Evolutionary conservation across 2,113 vertebrate genomes (phyloP).

Genomic region (Vombatus ursinus): DNA sequence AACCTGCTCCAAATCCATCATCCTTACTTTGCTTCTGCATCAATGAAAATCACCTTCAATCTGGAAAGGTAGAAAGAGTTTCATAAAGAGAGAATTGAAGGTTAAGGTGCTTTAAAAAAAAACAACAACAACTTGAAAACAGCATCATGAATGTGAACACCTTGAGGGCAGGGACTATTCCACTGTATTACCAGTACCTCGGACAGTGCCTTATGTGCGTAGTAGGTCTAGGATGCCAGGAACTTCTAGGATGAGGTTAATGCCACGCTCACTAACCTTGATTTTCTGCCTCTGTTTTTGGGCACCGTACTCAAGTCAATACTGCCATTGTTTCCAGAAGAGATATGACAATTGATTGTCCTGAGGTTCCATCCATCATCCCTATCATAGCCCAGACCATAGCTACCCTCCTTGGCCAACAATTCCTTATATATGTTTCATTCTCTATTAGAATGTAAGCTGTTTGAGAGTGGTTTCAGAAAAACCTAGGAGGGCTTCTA

Average conservation of each 20-base stretch:
- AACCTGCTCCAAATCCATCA: neutral
- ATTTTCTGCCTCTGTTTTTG: no score
- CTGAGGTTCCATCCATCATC: no score
- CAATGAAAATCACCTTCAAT: neutral
- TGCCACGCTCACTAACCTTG: neutral
- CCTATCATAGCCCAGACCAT: neutral
- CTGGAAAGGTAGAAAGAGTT: neutral
- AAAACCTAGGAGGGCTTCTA: no score
- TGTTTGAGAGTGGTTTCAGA: neutral
- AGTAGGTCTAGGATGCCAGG: neutral
- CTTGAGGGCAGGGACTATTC: neutral
- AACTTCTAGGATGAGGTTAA: neutral
- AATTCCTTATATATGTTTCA: no score
- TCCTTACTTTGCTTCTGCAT: neutral
- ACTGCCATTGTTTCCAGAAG: neutral
- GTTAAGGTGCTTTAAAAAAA: neutral
- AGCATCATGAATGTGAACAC: neutral
- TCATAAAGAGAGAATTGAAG: neutral
- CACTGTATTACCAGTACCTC: neutral
- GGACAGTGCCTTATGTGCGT: neutral
- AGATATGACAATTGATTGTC: no score
- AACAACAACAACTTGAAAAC: neutral
- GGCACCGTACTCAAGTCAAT: no score
- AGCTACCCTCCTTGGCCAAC: neutral
- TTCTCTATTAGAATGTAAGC: neutral